Conservation (phyloP, 2,797 vertebrate genomes). For the Coregonus ussuriensis region DNA sequence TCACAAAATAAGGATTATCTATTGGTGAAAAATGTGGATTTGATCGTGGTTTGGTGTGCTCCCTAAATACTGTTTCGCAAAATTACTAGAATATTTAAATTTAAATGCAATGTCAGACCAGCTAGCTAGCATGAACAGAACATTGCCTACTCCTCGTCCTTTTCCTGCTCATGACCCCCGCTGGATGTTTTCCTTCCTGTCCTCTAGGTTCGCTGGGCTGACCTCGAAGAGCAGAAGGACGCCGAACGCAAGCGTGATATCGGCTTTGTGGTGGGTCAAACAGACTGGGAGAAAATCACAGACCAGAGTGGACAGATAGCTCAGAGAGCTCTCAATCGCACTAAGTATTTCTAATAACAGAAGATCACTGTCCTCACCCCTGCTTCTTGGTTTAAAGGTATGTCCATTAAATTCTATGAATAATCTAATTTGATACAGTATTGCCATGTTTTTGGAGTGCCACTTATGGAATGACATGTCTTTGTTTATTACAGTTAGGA, state of each 20-base stretch:
- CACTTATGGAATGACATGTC: not conserved
- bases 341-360: conserved; percentile 95
- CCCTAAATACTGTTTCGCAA: not conserved
- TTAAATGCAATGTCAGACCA: not conserved
- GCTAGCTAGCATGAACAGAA: not conserved
- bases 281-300: conserved; percentile 99
- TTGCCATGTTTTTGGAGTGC: not conserved
- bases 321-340: conserved; percentile 97
- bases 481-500: not conserved
- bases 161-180: conserved; percentile 25
- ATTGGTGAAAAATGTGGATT: not conserved
- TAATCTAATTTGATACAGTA: not conserved
- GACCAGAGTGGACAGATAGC: conserved; percentile 97
- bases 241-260: conserved; percentile 97
- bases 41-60: not conserved
- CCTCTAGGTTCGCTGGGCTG: conserved; percentile 94
- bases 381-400: conserved; percentile 49
- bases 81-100: not conserved
- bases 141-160: not conserved
- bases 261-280: conserved; percentile 98
- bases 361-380: conserved; percentile 20
- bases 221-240: conserved; percentile 98
- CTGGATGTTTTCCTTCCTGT: conserved; percentile 29
- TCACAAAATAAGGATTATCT: not conserved
- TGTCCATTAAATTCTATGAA: conserved; percentile 11